Percentiles rank a stretch among this genome's conserved stretches.
phyloP scores from a whole-genome alignment of 2,113 vertebrate genomes.

The Macroglossus sobrinus region DNA sequence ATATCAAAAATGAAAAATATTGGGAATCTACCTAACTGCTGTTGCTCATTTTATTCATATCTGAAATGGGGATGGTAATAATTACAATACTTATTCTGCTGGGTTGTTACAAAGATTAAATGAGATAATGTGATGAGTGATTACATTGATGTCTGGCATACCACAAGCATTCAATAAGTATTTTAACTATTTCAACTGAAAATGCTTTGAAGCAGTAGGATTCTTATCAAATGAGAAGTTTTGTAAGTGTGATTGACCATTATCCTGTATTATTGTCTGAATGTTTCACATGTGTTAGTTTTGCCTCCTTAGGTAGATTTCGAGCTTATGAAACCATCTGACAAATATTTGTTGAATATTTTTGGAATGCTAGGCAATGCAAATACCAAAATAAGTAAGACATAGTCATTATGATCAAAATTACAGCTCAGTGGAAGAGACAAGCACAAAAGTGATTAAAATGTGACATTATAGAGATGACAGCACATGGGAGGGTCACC shows the following conservation, averaged over 20 bases:
- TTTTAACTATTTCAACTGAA: background rate
- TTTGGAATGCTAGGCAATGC: background rate
- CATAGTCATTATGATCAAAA: background rate
- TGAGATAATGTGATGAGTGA: background rate
- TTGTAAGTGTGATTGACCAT: background rate
- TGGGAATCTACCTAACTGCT: background rate
- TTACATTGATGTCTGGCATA: background rate
- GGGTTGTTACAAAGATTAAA: background rate
- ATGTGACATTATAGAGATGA: background rate
- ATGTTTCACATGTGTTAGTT: background rate
- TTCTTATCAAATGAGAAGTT: background rate
- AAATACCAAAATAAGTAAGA: background rate
- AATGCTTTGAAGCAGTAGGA: background rate
- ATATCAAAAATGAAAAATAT: background rate
- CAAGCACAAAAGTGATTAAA: background rate
- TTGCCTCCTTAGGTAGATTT: background rate
- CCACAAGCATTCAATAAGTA: background rate
- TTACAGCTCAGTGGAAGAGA: background rate
- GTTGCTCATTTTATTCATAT: background rate
- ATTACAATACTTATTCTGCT: no score
- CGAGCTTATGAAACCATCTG: background rate
- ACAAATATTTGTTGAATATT: background rate
- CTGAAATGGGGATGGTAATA: background rate
- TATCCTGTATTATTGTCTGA: background rate
- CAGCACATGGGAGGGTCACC: background rate